Evolutionary conservation across 2,888 invertebrate genomes (phyloP), one percentile per base, ranked within the genome.

Genomic region (Pteria penguin): DNA sequence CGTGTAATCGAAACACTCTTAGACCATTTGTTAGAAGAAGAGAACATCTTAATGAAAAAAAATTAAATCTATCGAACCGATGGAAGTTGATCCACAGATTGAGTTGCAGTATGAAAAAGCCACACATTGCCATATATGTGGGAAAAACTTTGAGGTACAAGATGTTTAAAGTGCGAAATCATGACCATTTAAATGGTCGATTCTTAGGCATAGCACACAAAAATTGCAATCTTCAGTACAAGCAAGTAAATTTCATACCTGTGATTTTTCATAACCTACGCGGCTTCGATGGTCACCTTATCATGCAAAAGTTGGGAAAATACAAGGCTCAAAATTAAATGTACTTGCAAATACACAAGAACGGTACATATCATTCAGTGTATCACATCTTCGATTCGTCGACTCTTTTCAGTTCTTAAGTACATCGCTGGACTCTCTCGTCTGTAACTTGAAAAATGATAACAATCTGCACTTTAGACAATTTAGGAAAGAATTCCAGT

Each of bases 11-110:
- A 69, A 45, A 70, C 69, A 27, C 62, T 78, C 18, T 66, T 80
- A 4, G 61, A 70, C 32, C 33, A 54, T 32, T 58, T 78, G 45
- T n/a, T 75, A n/a, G 62, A 78, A 62, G 77, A 78, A 75, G 72
- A 73, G 54, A 45, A 73, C 36, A 55, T 72, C 52, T 70, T 80
- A 11, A 26, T 65, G 60, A 18, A 61, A 8, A 73, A n/a, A 72
- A 45, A 36, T 80, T 18, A n/a, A 45, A 29, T 14, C 57, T 0
- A 62, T 71, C 8, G 71, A 78, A 68, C 77, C 77, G 2, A 70
- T 77, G 63, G 26, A 45, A 24, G 72, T 77, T 33, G 62, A 57
- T 5, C 45, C 31, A 61, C 27, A 65, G 29, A 58, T 62, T 22
- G 31, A 67, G 52, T 29, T 66, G 27, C 33, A 63, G 24, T 69